A percentile compares a stretch with the other conserved stretches of the same genome.
phyloP scores from a whole-genome alignment of 2,797 vertebrate genomes.

The Smutsia temminckii region DNA sequence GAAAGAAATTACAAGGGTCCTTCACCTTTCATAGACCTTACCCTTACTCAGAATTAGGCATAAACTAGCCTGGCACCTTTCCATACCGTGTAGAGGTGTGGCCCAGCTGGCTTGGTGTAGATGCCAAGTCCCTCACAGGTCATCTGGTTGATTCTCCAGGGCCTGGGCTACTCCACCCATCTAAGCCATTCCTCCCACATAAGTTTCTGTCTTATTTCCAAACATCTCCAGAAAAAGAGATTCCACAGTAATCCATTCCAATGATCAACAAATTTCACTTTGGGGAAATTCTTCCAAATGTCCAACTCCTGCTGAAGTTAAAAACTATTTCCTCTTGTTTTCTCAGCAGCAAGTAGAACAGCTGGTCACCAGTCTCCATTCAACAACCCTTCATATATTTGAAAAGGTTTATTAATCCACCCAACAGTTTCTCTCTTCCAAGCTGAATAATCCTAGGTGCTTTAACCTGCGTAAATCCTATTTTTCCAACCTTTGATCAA shows the following conservation, averaged over 20 bases:
- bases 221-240: conserved; percentile 29
- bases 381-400: background rate
- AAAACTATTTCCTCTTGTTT: conserved; percentile 52
- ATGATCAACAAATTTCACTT: conserved; percentile 29
- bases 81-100: background rate
- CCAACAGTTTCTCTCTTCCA: conserved; percentile 34
- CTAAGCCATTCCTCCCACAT: conserved; percentile 11
- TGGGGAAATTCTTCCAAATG: conserved; percentile 12
- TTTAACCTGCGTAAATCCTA: background rate
- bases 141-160: background rate
- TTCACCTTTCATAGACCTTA: background rate
- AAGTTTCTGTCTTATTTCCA: conserved; percentile 32
- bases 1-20: background rate
- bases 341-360: conserved; percentile 20
- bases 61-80: background rate
- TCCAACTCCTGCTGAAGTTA: conserved; percentile 4
- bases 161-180: background rate
- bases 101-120: background rate
- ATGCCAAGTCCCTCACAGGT: background rate
- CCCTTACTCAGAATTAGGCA: background rate
- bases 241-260: conserved; percentile 16
- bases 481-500: conserved; percentile 4
- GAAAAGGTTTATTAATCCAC: conserved; percentile 37
- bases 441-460: conserved; percentile 3
- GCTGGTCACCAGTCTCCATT: conserved; percentile 20